Evolutionary conservation across 2,888 invertebrate species (phyloP).

Genomic region (Acanthacorydalis orientalis): DNA sequence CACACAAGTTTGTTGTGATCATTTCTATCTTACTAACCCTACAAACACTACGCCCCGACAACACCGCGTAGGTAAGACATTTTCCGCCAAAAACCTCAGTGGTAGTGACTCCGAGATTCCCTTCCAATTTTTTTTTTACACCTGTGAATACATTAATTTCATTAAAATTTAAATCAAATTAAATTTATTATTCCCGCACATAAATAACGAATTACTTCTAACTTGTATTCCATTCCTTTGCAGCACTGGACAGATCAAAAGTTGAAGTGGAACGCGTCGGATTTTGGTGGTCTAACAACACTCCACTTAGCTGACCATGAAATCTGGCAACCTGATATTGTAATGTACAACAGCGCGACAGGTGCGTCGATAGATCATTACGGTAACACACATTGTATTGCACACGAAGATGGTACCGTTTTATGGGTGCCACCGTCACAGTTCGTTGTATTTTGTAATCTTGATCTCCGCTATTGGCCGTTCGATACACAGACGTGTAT

Average conservation of each 20-base stretch:
- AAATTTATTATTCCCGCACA: no score
- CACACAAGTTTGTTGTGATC: no score
- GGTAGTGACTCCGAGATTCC: no score
- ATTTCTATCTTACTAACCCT: no score
- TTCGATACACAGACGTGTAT: conserved; percentile 49
- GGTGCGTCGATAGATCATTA: conserved; percentile 40
- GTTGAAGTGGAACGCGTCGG: conserved; percentile 48
- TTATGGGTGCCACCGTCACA: conserved; percentile 53
- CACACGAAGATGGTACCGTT: conserved; percentile 32
- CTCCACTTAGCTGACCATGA: conserved; percentile 50
- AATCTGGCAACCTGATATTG: conserved; percentile 64
- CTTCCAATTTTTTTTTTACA: no score
- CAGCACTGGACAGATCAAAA: conserved; percentile 65
- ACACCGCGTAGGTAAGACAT: no score
- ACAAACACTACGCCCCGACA: no score
- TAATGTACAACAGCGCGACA: conserved; percentile 50
- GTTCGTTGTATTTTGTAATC: conserved; percentile 43
- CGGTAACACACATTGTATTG: conserved; percentile 36
- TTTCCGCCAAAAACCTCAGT: no score
- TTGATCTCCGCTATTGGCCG: conserved; percentile 58
- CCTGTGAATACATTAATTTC: no score
- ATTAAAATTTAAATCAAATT: no score
- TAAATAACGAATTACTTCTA: no score
- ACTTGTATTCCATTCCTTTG: conserved; percentile 10
- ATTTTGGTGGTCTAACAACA: conserved; percentile 43